phyloP scores from a whole-genome alignment of 1,140 invertebrate genomes.

The Chlorops oryzae region DNA sequence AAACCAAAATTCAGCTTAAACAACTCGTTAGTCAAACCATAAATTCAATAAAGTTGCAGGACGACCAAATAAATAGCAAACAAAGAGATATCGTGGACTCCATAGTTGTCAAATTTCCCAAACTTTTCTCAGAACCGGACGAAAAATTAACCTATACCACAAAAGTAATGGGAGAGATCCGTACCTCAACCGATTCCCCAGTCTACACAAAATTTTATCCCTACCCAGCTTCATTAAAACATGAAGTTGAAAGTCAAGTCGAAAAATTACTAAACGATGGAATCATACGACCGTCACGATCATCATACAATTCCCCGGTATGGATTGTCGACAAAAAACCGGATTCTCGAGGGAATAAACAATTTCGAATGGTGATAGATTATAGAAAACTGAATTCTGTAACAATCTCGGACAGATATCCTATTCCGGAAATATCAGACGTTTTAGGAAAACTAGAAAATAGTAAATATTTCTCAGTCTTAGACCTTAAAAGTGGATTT shows the following conservation, averaged over 20 bases:
- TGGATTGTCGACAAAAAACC: conserved; percentile 14
- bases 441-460: too few species aligned
- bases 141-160: conserved; percentile 16
- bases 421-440: too few species aligned
- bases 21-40: conserved; percentile 12
- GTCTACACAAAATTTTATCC: conserved; percentile 16
- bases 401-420: conserved; percentile 47
- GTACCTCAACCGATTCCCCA: conserved; percentile 12
- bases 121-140: conserved; percentile 13
- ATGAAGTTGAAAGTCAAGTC: conserved; percentile 12
- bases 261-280: conserved; percentile 14
- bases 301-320: conserved; percentile 17
- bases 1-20: conserved; percentile 1
- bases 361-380: conserved; percentile 37
- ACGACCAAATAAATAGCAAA: background rate
- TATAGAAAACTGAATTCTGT: conserved; percentile 34
- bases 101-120: background rate
- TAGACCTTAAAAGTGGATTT: too few species aligned
- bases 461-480: too few species aligned
- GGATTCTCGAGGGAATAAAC: conserved; percentile 21
- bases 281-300: conserved; percentile 16
- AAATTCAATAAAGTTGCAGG: conserved; percentile 7
- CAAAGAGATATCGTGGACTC: conserved; percentile 1
- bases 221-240: conserved; percentile 14
- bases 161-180: conserved; percentile 16